Percentiles rank a stretch among this genome's conserved stretches.
Evolutionary conservation across 2,113 vertebrate genomes (phyloP).

Genomic region (Zosterops pallidus): DNA sequence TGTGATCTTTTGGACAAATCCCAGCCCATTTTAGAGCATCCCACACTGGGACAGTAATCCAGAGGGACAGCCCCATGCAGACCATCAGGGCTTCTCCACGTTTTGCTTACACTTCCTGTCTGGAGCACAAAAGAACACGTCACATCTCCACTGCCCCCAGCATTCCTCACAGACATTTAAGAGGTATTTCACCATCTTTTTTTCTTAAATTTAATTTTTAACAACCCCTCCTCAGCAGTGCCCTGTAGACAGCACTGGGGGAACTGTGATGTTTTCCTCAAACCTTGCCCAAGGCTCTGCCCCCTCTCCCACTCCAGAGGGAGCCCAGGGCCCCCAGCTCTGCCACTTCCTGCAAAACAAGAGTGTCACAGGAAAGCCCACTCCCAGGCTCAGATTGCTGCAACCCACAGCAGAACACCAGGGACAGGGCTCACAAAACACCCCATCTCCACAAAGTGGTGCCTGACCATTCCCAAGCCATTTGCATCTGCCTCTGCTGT

Average conservation of each 20-base stretch:
- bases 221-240: background rate
- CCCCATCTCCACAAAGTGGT: rapidly evolving
- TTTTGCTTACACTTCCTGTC: background rate
- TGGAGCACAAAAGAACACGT: background rate
- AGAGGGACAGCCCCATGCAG: background rate
- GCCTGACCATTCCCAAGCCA: background rate
- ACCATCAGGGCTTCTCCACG: background rate
- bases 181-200: background rate
- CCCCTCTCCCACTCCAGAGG: background rate
- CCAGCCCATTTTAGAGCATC: background rate
- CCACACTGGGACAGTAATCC: background rate
- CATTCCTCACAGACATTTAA: background rate
- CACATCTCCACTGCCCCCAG: background rate
- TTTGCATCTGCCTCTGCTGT: rapidly evolving
- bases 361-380: rapidly evolving
- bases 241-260: background rate
- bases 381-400: background rate
- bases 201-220: background rate
- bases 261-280: background rate
- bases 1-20: background rate
- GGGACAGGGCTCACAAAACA: rapidly evolving
- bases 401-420: background rate
- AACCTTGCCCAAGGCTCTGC: background rate
- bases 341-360: background rate
- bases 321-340: background rate